phyloP scores from a whole-genome alignment of 1,140 invertebrate species.

The Agrilus planipennis region DNA sequence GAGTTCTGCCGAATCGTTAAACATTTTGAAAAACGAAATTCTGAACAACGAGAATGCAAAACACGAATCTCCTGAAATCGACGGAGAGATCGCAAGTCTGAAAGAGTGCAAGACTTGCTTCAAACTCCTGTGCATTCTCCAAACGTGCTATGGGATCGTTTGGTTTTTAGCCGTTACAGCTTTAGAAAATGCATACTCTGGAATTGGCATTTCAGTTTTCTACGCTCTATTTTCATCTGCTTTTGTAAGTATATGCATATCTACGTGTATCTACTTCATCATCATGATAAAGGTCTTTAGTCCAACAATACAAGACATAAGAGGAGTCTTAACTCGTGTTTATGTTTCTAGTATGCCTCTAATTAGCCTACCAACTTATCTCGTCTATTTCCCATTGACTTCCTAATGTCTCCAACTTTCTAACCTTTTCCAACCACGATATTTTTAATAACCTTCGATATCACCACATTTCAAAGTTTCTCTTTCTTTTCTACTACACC shows the following conservation, averaged over 20 bases:
- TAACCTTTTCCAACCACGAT: too few relatives aligned
- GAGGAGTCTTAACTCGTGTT: too few relatives aligned
- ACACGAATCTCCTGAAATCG: constrained; percentile 13
- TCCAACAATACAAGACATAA: too few relatives aligned
- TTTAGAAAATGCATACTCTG: constrained; percentile 48
- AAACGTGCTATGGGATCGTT: constrained; percentile 31
- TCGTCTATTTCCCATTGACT: too few relatives aligned
- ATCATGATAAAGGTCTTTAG: too few relatives aligned
- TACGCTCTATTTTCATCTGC: constrained; percentile 40
- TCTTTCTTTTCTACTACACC: too few relatives aligned
- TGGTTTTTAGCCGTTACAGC: constrained; percentile 61
- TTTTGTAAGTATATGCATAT: constrained; percentile 42
- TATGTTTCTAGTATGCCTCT: too few relatives aligned
- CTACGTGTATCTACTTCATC: too few relatives aligned
- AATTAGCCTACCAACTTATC: too few relatives aligned
- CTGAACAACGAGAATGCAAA: constrained; percentile 36
- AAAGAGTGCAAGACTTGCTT: constrained; percentile 27
- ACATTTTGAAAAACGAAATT: constrained; percentile 23
- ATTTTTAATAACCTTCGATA: too few relatives aligned
- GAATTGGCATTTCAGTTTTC: constrained; percentile 46
- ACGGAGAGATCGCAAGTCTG: constrained; percentile 25
- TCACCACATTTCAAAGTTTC: too few relatives aligned
- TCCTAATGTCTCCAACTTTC: too few relatives aligned
- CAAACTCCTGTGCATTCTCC: constrained; percentile 27
- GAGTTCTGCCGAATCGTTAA: constrained; percentile 27